A percentile compares a stretch with the other conserved stretches of the same genome.
phyloP scores from a whole-genome alignment of 2,888 invertebrate species.

The Serripes groenlandicus region DNA sequence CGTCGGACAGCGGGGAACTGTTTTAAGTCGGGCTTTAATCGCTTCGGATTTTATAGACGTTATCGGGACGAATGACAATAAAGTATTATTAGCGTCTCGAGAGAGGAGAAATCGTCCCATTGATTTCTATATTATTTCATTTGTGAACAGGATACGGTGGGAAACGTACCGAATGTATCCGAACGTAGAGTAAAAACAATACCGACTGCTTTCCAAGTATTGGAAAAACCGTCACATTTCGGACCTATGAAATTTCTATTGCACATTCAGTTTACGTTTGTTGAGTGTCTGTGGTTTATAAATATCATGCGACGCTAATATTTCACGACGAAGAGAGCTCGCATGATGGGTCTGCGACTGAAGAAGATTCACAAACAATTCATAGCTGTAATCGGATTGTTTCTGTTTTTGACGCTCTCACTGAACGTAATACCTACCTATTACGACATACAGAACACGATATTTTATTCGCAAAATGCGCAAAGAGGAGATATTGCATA shows the following conservation, averaged over 20 bases:
- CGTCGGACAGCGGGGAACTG: not conserved
- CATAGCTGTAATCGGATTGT: slow-evolving; percentile 30
- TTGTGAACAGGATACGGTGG: not conserved
- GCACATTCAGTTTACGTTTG: not conserved
- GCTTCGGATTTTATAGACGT: not conserved
- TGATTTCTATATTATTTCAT: not conserved
- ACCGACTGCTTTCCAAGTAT: not conserved
- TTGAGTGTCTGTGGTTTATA: not conserved
- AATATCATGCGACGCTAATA: slow-evolving; percentile 8
- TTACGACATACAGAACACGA: slow-evolving; percentile 15
- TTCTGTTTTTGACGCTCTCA: slow-evolving; percentile 32
- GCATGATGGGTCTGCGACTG: slow-evolving; percentile 30
- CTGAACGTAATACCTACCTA: slow-evolving; percentile 35
- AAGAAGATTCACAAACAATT: slow-evolving; percentile 45
- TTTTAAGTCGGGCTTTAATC: not conserved
- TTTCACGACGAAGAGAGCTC: not conserved
- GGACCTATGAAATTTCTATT: not conserved
- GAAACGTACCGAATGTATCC: not conserved
- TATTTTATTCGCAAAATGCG: not conserved
- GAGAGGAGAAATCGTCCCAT: not conserved
- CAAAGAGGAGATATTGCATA: not conserved
- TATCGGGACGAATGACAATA: not conserved
- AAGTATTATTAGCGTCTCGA: not conserved
- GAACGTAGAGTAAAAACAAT: not conserved
- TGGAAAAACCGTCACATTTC: not conserved